These are phyloP conservation scores for Neomorphus geoffroyi DNA, from an alignment of 2,797 vertebrate genomes.

Conservation along the genomic window DNA sequence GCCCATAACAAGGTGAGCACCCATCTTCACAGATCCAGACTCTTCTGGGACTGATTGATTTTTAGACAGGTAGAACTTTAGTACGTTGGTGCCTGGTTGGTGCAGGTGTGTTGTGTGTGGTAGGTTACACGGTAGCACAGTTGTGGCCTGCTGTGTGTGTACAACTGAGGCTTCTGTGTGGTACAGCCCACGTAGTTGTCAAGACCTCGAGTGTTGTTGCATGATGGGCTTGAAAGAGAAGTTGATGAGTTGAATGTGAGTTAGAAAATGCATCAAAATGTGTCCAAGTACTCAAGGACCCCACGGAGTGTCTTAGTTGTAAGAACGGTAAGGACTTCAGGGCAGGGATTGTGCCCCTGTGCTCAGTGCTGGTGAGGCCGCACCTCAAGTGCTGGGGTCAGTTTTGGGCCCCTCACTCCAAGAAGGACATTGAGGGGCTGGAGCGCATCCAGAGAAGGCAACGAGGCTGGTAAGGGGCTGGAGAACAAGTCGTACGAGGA, in stretches of 20 bases:
- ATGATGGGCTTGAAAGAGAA: neutral
- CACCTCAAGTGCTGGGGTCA: no score
- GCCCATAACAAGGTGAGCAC: constrained; percentile 92
- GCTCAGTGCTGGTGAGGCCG: no score
- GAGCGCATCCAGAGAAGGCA: no score
- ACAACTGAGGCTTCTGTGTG: neutral
- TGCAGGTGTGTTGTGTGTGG: neutral
- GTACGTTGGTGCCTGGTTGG: neutral
- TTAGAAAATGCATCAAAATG: neutral
- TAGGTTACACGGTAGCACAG: no score
- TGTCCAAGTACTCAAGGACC: neutral
- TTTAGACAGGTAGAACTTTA: neutral
- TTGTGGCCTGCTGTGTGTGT: rapidly evolving
- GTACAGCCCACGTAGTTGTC: neutral
- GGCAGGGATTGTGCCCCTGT: no score
- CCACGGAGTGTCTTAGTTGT: neutral
- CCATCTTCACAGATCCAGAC: neutral
- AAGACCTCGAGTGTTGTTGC: neutral
- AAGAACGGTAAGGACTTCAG: no score
- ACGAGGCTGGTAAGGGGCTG: no score
- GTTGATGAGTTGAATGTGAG: neutral
- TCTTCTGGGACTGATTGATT: neutral
- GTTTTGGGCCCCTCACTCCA: no score
- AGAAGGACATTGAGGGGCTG: no score
- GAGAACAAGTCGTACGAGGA: no score